A percentile compares a stretch with the other conserved stretches of the same genome.
phyloP scores from a whole-genome alignment of 2,113 vertebrate genomes.

The Daphoenositta chrysoptera region DNA sequence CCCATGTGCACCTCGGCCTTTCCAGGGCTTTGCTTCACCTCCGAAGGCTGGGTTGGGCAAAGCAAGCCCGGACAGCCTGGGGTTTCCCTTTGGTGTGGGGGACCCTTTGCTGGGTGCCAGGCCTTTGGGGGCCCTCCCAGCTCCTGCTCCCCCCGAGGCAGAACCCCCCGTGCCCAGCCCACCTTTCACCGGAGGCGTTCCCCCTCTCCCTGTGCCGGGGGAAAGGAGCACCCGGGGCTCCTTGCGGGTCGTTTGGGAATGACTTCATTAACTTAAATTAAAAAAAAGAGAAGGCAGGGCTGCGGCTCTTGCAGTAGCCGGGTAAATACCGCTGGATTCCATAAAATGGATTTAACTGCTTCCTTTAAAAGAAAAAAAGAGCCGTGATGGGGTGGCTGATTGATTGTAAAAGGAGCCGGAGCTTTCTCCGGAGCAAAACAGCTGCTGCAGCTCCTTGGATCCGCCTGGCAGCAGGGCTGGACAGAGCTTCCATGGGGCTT shows the following conservation, averaged over 20 bases:
- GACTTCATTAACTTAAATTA: conserved; percentile 39
- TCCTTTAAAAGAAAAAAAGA: conserved; percentile 46
- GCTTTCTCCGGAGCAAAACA: not conserved
- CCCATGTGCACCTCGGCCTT: not conserved
- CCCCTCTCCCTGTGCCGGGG: not conserved
- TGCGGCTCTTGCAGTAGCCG: conserved; percentile 57
- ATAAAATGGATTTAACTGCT: conserved; percentile 66
- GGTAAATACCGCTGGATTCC: conserved; percentile 61
- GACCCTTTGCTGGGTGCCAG: not conserved
- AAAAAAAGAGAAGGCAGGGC: not conserved
- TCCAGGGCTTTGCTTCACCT: not conserved
- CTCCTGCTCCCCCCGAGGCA: not conserved
- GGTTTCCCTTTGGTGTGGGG: not conserved
- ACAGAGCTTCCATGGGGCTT: not conserved
- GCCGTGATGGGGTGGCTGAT: conserved; percentile 33
- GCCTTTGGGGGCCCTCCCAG: not conserved
- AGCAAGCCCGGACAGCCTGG: not conserved
- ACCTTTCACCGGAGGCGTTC: rapidly evolving
- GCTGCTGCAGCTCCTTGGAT: not conserved
- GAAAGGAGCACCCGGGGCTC: not conserved
- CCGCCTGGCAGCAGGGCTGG: not conserved
- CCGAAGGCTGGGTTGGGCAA: not conserved
- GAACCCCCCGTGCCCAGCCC: rapidly evolving
- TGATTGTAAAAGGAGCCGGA: conserved; percentile 48
- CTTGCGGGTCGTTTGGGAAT: not conserved